Percentiles rank a stretch among this genome's conserved stretches.
Conservation (phyloP, 2,113 vertebrate species). For the Orcinus orca region DNA sequence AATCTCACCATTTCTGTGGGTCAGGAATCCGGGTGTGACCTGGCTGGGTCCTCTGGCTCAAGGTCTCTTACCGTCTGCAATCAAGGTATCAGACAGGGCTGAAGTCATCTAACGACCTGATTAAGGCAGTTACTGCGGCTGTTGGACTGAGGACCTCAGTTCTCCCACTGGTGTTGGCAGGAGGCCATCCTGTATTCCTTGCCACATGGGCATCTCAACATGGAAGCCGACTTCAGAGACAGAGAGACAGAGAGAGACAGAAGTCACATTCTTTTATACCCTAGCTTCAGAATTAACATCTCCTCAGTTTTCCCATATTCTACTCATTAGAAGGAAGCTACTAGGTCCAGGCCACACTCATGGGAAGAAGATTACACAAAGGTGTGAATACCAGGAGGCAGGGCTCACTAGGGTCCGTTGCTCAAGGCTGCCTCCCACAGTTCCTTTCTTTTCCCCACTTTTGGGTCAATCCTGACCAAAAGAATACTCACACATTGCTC, state of each 20-base stretch:
- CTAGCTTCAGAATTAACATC: neutral
- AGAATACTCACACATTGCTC: neutral
- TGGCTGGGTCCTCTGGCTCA: neutral
- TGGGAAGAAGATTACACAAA: neutral
- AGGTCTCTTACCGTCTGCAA: neutral
- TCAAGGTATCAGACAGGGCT: neutral
- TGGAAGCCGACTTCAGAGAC: neutral
- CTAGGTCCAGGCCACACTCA: neutral
- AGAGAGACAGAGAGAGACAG: neutral
- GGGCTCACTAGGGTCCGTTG: neutral
- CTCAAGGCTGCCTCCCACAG: neutral
- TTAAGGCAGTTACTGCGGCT: neutral
- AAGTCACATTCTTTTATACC: neutral
- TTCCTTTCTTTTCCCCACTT: neutral
- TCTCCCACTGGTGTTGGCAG: neutral
- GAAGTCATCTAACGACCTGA: neutral
- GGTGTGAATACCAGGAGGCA: neutral
- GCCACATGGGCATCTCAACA: neutral
- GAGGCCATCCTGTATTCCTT: neutral
- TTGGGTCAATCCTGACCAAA: neutral
- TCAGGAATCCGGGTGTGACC: neutral
- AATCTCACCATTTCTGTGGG: neutral
- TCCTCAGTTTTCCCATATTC: neutral
- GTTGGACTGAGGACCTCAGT: neutral
- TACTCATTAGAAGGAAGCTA: neutral